A percentile compares a stretch with the other conserved stretches of the same genome.
phyloP scores from a whole-genome alignment of 2,113 vertebrate genomes.

The Oncorhynchus nerka region DNA sequence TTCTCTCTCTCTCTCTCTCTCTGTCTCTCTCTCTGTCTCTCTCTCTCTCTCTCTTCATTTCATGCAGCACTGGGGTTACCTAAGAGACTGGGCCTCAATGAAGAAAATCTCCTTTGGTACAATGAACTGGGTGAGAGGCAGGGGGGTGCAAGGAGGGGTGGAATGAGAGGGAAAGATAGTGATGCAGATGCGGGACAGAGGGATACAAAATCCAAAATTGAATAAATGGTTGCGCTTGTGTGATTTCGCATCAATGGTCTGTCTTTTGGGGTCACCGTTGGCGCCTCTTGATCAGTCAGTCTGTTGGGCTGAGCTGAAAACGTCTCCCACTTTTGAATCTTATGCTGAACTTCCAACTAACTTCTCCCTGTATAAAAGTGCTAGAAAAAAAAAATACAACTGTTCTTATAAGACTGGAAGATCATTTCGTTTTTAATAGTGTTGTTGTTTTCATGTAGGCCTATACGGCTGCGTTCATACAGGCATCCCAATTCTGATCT shows the following conservation, averaged over 20 bases:
- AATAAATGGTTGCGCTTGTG: conserved; percentile 64
- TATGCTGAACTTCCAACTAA: not conserved
- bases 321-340: not conserved
- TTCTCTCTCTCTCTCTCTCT: conserved; percentile 1
- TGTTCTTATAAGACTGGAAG: not conserved
- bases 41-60: conserved; percentile 73
- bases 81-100: conserved; percentile 83
- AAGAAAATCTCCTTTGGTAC: conserved; percentile 81
- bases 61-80: conserved; percentile 81
- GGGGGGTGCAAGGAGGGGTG: conserved; percentile 25
- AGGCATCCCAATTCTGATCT: too few species aligned
- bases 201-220: conserved; percentile 56
- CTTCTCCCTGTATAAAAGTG: not conserved
- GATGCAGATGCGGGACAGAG: conserved; percentile 14
- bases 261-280: conserved; percentile 29
- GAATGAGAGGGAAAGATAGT: conserved; percentile 2
- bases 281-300: conserved; percentile 1
- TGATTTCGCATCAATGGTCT: conserved; percentile 59
- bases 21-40: conserved; percentile 48
- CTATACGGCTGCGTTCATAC: too few species aligned
- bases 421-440: too few species aligned
- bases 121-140: conserved; percentile 67
- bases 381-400: not conserved
- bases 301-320: conserved; percentile 6
- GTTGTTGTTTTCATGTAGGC: not conserved